These are phyloP conservation scores for Mixornis gularis DNA, from an alignment of 2,113 vertebrate genomes.

Conservation along the genomic window DNA sequence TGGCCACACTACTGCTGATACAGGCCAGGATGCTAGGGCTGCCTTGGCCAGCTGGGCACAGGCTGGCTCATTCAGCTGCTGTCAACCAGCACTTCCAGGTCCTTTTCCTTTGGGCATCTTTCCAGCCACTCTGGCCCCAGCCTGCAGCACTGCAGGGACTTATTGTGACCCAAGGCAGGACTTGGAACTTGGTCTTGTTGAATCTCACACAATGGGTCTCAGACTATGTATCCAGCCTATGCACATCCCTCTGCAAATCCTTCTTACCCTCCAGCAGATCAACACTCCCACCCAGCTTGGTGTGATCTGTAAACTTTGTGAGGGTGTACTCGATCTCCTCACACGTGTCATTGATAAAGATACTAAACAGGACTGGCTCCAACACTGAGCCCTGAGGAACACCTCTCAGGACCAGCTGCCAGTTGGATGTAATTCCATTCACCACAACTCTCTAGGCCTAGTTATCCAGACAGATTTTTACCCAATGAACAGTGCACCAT, in stretches of 20 bases:
- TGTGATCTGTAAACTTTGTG: not conserved
- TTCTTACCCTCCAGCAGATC: not conserved
- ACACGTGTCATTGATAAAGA: too few relatives aligned
- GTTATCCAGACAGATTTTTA: not conserved
- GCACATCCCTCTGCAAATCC: not conserved
- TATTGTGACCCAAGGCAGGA: not conserved
- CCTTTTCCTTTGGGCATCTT: not conserved
- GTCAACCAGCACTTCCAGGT: not conserved
- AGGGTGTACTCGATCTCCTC: rapidly evolving
- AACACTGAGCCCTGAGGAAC: not conserved
- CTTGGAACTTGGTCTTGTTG: not conserved
- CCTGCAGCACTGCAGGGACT: not conserved
- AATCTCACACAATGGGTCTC: not conserved
- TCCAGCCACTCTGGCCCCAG: not conserved
- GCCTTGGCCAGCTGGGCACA: not conserved
- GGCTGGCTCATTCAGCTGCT: not conserved
- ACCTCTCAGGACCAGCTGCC: not conserved
- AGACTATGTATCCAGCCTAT: not conserved
- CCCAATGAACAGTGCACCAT: not conserved
- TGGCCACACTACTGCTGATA: not conserved
- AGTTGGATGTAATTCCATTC: not conserved
- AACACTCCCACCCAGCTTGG: not conserved
- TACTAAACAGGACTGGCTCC: not conserved
- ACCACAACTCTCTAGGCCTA: not conserved
- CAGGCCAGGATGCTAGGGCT: not conserved